Evolutionary conservation across 2,888 invertebrate genomes (phyloP), one percentile per base, ranked within the genome.

Genomic region (Yponomeuta cagnagella): DNA sequence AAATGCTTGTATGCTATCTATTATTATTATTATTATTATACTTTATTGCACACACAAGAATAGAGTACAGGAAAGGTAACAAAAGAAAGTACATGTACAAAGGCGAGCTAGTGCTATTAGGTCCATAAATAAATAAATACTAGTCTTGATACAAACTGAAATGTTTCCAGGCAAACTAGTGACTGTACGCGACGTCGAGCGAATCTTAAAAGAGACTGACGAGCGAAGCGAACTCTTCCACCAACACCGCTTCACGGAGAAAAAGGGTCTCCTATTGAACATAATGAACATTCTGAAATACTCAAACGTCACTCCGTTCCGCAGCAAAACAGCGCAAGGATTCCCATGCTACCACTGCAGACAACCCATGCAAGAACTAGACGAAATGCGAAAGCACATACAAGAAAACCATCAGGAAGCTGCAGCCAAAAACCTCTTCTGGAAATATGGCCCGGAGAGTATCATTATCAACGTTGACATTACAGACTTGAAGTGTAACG

Each of bases 271-370:
- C 15, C 76, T 77, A 0, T 37, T 75, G 4, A 82, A 83, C 71
- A 77, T 79, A 6, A 65, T 77, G n/a, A 75, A 77, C 0, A 63
- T 83, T 0, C 73, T 83, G 6, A 75, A 82, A 58, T 73, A 72
- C 68, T 82, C 82, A 0, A 83, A 79, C 71, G 73, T 81, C 1
- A 78, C 79, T 4, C 79, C 80, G 0, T 82, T 83, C 71, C 80
- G 79, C 72, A 76, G 76, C 33, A 82, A 81, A 72, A 78, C 74
- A 66, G 74, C 76, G 2, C 74, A 74, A 1, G 82, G 82, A 0
- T 83, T 76, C 72, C 79, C 80, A 0, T 83, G 83, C 10, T 82
- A 79, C 72, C 82, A 81, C 69, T 83, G 83, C 64, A 72, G 76
- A 12, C 70, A 74, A 58, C 74, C 76, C 6, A 78, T 76, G 37